Percentiles rank a stretch among this genome's conserved stretches.
phyloP scores from a whole-genome alignment of 2,888 invertebrate species.

The Coenonympha arcania region DNA sequence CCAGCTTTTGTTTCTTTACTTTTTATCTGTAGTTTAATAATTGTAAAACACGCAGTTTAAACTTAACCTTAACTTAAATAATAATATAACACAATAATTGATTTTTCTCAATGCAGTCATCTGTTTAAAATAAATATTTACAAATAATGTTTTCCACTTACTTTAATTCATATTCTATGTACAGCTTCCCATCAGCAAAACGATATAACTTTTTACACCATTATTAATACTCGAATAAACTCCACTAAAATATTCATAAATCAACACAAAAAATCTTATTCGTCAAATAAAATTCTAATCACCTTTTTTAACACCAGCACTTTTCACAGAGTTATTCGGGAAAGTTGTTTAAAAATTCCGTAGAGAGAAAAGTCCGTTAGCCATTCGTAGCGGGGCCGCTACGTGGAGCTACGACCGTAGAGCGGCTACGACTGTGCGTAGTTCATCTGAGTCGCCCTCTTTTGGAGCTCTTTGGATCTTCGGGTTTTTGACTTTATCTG shows the following conservation, averaged over 20 bases:
- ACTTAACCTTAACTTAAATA: no score
- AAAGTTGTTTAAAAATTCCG: background rate
- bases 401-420: slow-evolving; percentile 36
- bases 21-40: no score
- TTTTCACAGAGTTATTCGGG: slow-evolving; percentile 11
- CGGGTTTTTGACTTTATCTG: slow-evolving; percentile 13
- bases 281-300: background rate
- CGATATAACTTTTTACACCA: slow-evolving; percentile 3
- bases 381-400: slow-evolving; percentile 16
- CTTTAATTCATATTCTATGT: background rate
- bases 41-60: no score
- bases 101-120: no score
- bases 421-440: slow-evolving; percentile 41
- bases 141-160: background rate
- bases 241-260: slow-evolving; percentile 1
- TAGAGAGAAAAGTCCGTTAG: no score
- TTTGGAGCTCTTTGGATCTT: slow-evolving; percentile 16
- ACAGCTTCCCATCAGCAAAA: background rate
- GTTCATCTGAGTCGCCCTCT: slow-evolving; percentile 32
- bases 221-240: no score
- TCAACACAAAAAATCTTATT: background rate
- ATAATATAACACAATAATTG: no score
- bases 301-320: slow-evolving; percentile 9
- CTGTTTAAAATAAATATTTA: background rate
- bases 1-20: no score